phyloP scores from a whole-genome alignment of 2,113 vertebrate species.

The Cyanistes caeruleus region DNA sequence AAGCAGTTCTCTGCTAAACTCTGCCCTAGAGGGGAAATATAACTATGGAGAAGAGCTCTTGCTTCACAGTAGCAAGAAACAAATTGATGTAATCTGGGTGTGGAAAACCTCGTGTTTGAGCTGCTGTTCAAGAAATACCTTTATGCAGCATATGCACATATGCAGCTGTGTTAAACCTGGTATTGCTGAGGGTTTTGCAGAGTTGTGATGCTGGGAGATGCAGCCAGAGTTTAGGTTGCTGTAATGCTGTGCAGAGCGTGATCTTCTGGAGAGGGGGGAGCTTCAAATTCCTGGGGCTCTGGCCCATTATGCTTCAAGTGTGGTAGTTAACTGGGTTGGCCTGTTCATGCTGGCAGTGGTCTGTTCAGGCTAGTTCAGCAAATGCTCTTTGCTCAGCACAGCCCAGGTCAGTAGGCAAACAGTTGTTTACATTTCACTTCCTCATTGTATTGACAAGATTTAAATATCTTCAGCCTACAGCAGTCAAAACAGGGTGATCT shows the following conservation, averaged over 20 bases:
- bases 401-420: conserved; percentile 33
- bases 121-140: conserved; percentile 10
- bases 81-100: conserved; percentile 1
- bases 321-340: background rate
- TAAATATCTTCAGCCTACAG: background rate
- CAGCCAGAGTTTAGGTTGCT: background rate
- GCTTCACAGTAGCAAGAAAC: background rate
- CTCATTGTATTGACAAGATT: conserved; percentile 14
- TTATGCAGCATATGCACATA: background rate
- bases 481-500: conserved; percentile 9
- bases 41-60: background rate
- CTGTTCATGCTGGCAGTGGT: background rate
- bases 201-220: background rate
- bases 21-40: background rate
- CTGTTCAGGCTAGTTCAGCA: background rate
- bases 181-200: background rate
- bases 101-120: background rate
- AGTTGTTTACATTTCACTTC: conserved; percentile 20
- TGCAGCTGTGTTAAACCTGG: background rate
- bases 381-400: background rate
- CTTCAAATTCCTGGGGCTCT: background rate
- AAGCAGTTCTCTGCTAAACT: conserved; percentile 16
- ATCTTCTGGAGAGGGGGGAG: background rate
- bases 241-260: background rate
- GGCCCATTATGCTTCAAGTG: background rate